Conservation (phyloP, 2,797 vertebrate species). For the Neosilurus hyrtlii region DNA sequence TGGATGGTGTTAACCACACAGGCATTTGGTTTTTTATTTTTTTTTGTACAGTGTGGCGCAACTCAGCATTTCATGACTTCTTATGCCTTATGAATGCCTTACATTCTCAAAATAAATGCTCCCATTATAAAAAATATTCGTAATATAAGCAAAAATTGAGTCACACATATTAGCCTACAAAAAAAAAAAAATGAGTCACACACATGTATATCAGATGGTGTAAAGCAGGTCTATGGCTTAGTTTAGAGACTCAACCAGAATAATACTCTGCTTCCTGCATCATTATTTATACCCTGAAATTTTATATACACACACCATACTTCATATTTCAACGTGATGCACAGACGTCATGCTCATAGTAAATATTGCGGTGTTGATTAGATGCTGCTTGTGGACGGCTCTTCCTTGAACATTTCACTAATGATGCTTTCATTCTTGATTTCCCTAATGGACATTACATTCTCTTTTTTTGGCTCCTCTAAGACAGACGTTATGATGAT, state of each 20-base stretch:
- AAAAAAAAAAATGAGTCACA: not conserved
- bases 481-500: slow-evolving; percentile 22
- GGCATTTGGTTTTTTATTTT: not conserved
- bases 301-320: not conserved
- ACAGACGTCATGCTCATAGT: not conserved
- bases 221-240: not conserved
- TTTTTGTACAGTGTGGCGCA: not conserved
- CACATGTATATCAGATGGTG: not conserved
- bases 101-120: not conserved
- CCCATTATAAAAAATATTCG: not conserved
- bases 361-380: slow-evolving; percentile 21
- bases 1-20: not conserved
- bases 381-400: slow-evolving; percentile 27
- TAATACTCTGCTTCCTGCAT: not conserved
- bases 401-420: slow-evolving; percentile 44
- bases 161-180: too few relatives aligned
- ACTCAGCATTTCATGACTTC: not conserved
- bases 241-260: not conserved
- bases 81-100: not conserved
- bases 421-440: slow-evolving; percentile 46
- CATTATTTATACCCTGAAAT: not conserved
- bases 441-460: slow-evolving; percentile 44
- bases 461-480: slow-evolving; percentile 28
- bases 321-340: not conserved
- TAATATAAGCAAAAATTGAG: not conserved